These are phyloP conservation scores for Taurulus bubalis DNA, from an alignment of 2,113 vertebrate genomes.

Conservation along the genomic window DNA sequence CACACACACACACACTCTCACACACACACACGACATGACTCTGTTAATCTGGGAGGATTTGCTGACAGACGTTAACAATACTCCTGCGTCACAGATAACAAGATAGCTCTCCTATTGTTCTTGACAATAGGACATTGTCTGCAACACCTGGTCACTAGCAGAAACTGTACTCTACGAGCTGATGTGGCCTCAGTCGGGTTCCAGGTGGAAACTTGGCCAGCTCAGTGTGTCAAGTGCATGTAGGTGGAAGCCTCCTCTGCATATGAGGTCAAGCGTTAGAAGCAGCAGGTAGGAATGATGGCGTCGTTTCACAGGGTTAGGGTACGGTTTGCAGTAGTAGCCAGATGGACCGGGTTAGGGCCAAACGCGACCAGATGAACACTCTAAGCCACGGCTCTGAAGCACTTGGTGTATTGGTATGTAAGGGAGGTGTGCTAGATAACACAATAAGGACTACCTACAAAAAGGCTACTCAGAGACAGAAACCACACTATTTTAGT, in stretches of 20 bases:
- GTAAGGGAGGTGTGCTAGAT: conserved; percentile 39
- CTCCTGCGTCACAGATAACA: conserved; percentile 42
- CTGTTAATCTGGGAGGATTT: conserved; percentile 45
- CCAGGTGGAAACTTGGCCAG: conserved; percentile 28
- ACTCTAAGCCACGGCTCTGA: conserved; percentile 48
- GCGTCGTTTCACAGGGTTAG: conserved; percentile 29
- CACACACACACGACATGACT: background rate
- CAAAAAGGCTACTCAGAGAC: conserved; percentile 45
- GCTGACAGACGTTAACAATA: conserved; percentile 41
- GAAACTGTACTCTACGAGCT: background rate
- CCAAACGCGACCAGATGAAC: conserved; percentile 52
- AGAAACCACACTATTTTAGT: conserved; percentile 31
- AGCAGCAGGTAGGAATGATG: conserved; percentile 13
- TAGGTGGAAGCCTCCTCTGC: background rate
- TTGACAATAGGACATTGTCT: background rate
- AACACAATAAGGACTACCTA: conserved; percentile 25
- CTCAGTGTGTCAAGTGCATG: conserved; percentile 8
- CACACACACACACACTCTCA: conserved; percentile 20
- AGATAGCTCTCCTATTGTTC: conserved; percentile 37
- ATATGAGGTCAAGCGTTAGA: conserved; percentile 33
- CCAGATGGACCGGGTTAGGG: conserved; percentile 42
- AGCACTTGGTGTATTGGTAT: conserved; percentile 34
- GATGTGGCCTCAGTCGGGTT: background rate
- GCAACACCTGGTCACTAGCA: background rate
- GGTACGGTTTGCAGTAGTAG: conserved; percentile 25